Percentiles rank a stretch among this genome's conserved stretches.
Conservation (phyloP, 2,888 invertebrate species). For the Synergus umbraculus region DNA sequence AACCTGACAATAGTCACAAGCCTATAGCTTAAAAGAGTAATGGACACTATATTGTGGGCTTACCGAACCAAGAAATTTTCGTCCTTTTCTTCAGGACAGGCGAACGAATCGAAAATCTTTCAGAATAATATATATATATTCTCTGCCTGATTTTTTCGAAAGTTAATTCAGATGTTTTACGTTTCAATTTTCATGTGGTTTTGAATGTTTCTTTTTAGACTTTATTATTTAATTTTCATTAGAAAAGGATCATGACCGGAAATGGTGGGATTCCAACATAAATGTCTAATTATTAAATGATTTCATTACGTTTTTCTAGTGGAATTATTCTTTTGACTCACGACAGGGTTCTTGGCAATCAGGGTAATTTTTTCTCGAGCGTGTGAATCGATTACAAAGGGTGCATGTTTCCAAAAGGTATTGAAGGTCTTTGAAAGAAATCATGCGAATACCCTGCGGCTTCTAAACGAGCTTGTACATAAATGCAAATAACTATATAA, state of each 20-base stretch:
- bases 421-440: conserved; percentile 5
- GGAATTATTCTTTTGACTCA: conserved; percentile 36
- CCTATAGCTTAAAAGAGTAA: conserved; percentile 52
- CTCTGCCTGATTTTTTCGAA: background rate
- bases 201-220: no score
- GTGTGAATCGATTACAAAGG: conserved; percentile 33
- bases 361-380: conserved; percentile 16
- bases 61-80: conserved; percentile 42
- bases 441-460: conserved; percentile 35
- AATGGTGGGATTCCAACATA: background rate
- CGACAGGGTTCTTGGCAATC: conserved; percentile 5
- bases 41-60: conserved; percentile 48
- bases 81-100: background rate
- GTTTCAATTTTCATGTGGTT: background rate
- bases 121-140: background rate
- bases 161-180: background rate
- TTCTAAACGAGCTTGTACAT: background rate
- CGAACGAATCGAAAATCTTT: conserved; percentile 22
- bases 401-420: conserved; percentile 12
- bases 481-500: conserved; percentile 35
- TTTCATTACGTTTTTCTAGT: background rate
- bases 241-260: no score
- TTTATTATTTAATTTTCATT: background rate
- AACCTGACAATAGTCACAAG: conserved; percentile 53
- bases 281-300: background rate